Evolutionary conservation across 2,797 vertebrate species (phyloP).

Genomic region (Enoplosus armatus): DNA sequence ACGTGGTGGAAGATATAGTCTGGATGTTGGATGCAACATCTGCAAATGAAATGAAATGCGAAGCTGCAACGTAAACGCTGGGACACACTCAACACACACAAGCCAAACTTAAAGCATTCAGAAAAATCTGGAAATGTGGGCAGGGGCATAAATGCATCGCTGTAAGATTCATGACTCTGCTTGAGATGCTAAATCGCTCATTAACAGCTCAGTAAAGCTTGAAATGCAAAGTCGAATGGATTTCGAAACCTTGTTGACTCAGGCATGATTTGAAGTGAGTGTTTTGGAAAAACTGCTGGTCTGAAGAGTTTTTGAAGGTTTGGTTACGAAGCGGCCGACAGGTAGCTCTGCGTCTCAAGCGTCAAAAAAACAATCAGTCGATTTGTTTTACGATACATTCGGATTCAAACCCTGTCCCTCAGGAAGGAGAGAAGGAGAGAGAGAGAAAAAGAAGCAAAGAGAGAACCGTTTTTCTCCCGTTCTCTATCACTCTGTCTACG

Average conservation of each 20-base stretch:
- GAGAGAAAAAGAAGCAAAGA: constrained; percentile 70
- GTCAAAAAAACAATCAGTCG: constrained; percentile 73
- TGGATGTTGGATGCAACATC: background rate
- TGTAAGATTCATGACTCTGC: background rate
- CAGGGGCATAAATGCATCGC: background rate
- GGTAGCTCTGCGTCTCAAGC: constrained; percentile 70
- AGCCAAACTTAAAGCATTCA: background rate
- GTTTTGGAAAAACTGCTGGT: constrained; percentile 47
- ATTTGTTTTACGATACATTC: constrained; percentile 80
- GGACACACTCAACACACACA: constrained; percentile 9
- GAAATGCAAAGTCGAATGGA: constrained; percentile 18
- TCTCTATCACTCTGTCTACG: constrained; percentile 61
- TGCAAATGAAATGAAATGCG: background rate
- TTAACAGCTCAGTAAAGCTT: background rate
- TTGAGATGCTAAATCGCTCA: background rate
- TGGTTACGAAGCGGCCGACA: constrained; percentile 66
- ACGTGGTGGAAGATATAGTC: background rate
- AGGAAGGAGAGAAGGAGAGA: constrained; percentile 73
- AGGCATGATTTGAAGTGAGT: constrained; percentile 44
- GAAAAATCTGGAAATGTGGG: background rate
- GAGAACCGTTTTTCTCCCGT: constrained; percentile 48
- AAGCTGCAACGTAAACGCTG: background rate
- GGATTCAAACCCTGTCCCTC: constrained; percentile 77
- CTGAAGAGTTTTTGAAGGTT: constrained; percentile 60
- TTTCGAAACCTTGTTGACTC: constrained; percentile 62